phyloP scores from a whole-genome alignment of 2,797 vertebrate genomes.

The Varecia variegata region DNA sequence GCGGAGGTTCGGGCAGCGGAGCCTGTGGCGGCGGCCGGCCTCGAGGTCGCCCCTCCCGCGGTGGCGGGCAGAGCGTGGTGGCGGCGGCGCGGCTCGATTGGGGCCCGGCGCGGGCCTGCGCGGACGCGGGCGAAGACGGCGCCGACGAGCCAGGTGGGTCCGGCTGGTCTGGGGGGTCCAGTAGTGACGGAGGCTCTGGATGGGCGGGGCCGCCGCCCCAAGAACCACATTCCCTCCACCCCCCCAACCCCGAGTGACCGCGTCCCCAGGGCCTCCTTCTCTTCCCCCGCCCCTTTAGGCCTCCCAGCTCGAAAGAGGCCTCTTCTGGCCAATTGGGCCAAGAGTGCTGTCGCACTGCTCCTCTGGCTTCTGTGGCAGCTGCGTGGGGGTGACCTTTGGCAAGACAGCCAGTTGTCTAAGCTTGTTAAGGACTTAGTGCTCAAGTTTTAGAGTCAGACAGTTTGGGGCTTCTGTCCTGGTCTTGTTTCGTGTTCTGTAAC shows the following conservation, averaged over 20 bases:
- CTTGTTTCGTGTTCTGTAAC: not conserved
- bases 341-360: not conserved
- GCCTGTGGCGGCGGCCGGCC: conserved; percentile 36
- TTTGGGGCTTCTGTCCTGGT: not conserved
- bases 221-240: not conserved
- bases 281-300: not conserved
- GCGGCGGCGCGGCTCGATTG: not conserved
- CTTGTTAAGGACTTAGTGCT: not conserved
- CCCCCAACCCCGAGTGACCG: too few species aligned
- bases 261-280: not conserved
- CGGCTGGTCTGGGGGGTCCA: not conserved
- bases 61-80: not conserved
- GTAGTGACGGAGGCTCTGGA: not conserved
- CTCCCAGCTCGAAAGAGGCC: not conserved
- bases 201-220: not conserved
- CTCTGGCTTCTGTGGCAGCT: not conserved
- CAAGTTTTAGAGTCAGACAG: too few species aligned
- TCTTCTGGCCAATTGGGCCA: not conserved
- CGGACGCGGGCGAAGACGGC: conserved; percentile 72
- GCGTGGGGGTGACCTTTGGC: not conserved
- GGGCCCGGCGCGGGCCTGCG: conserved; percentile 73
- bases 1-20: conserved; percentile 56
- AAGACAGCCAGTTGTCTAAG: not conserved
- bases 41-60: conserved; percentile 60
- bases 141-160: conserved; percentile 83